phyloP scores from a whole-genome alignment of 2,113 vertebrate genomes.

The Cairina moschata region DNA sequence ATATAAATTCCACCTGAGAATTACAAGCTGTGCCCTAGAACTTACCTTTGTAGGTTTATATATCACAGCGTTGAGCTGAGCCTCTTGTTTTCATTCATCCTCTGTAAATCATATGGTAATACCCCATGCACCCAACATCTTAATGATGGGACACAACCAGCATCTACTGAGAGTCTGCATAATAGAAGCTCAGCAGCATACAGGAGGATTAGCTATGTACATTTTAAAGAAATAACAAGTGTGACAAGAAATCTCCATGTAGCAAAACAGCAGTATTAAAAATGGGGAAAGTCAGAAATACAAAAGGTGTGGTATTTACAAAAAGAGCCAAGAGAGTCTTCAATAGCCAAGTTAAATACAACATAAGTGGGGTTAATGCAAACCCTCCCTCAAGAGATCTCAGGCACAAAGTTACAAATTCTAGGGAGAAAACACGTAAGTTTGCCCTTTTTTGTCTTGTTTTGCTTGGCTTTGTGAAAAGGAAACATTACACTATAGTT shows the following conservation, averaged over 20 bases:
- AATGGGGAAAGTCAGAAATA: not conserved
- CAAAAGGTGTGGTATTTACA: constrained; percentile 51
- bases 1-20: not conserved
- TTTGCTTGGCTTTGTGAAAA: constrained; percentile 12
- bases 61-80: not conserved
- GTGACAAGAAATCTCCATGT: not conserved
- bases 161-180: not conserved
- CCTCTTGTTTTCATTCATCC: not conserved
- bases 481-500: not conserved
- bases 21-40: not conserved
- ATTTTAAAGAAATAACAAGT: not conserved
- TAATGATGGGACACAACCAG: not conserved
- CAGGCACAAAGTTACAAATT: not conserved
- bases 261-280: constrained; percentile 26
- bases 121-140: not conserved
- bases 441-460: not conserved
- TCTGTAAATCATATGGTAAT: not conserved
- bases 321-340: constrained; percentile 16
- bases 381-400: not conserved
- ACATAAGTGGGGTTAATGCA: not conserved
- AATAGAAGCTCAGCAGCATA: not conserved
- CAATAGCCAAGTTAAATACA: constrained; percentile 61
- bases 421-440: not conserved
- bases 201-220: not conserved
- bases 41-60: not conserved